Conservation (phyloP, 2,888 invertebrate species). For the Mechanitis mazaeus region DNA sequence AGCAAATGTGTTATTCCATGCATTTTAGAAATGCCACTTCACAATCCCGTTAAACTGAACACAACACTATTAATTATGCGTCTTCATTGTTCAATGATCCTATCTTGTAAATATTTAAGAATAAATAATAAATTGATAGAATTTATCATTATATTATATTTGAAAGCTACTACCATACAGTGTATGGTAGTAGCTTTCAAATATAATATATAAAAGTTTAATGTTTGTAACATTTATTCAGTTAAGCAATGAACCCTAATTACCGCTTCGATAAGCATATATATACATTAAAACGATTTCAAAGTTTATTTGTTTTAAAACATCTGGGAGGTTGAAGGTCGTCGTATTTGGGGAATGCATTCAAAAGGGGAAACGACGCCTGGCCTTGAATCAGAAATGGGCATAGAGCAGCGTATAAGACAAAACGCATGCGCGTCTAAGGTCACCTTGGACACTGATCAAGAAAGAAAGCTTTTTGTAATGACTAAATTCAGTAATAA, state of each 20-base stretch:
- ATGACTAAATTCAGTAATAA: neutral
- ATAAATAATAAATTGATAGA: too few species aligned
- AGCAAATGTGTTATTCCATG: constrained; percentile 57
- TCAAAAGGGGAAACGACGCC: constrained; percentile 31
- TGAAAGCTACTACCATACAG: too few species aligned
- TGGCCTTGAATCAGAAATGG: constrained; percentile 32
- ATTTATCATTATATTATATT: neutral
- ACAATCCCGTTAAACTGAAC: constrained; percentile 1
- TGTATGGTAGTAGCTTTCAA: too few species aligned
- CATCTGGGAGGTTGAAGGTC: constrained; percentile 39
- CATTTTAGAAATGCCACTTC: constrained; percentile 21
- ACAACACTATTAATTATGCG: constrained; percentile 5
- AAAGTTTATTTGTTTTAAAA: constrained; percentile 33
- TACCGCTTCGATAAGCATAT: too few species aligned
- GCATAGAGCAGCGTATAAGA: constrained; percentile 32
- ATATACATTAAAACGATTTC: neutral
- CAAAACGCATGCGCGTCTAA: constrained; percentile 46
- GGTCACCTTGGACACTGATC: constrained; percentile 42
- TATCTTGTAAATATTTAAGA: too few species aligned
- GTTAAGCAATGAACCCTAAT: too few species aligned
- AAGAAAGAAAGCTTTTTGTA: neutral
- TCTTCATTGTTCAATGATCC: neutral
- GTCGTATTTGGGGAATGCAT: constrained; percentile 35
- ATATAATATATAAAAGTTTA: too few species aligned
- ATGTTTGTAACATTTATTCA: too few species aligned